Base-by-base conservation (phyloP, 1,140 invertebrate genomes). In the Procambarus virginalis region DNA sequence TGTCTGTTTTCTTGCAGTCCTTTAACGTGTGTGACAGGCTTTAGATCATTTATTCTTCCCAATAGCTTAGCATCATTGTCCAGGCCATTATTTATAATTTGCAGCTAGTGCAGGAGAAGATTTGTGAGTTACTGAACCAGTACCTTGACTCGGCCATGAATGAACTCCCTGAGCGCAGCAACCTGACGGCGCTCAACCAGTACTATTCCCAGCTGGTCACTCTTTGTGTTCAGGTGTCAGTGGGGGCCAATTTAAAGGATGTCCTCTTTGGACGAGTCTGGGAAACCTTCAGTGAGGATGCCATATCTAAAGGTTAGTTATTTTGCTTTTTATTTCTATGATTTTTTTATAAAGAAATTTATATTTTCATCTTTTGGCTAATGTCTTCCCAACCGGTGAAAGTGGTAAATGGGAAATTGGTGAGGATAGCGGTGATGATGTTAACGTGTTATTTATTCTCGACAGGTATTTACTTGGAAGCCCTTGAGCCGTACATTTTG, bases 401-500 rank as follows among this genome's bases (percentile, higher is more conserved):
- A 34, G 34, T 34, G 34, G 34, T 34, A 34, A 34, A 34, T 34
- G 34, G 34, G 34, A 34, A 34, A 34, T 34, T 34, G 34, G 34
- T 34, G 34, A 34, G 34, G 34, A 34, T 34, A 34, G 34, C 1
- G 34, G 34, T 34, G 34, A 1, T 34, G 34, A 55, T 55, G 51
- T 55, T 55, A 55, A 55, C 12, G 51, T 55, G 12, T 55, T 55
- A 55, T 34, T 73, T 45, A 17, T 78, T 22, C 51, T 70, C 79
- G 81, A 6, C 90, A 92, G 92, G 90, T 10, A 89, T 94, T 8
- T 95, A 95, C 90, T 93, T 96, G 17, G 95, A 96, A 91, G 94
- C 94, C 91, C 92, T 96, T 46, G 95, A 96, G 92, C 94, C 94
- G 3, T 95, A 94, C 92, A 95, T 96, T 73, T 91, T 95, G n/a